These are phyloP conservation scores for Gymnogyps californianus DNA, from an alignment of 2,113 vertebrate genomes.

Conservation along the genomic window DNA sequence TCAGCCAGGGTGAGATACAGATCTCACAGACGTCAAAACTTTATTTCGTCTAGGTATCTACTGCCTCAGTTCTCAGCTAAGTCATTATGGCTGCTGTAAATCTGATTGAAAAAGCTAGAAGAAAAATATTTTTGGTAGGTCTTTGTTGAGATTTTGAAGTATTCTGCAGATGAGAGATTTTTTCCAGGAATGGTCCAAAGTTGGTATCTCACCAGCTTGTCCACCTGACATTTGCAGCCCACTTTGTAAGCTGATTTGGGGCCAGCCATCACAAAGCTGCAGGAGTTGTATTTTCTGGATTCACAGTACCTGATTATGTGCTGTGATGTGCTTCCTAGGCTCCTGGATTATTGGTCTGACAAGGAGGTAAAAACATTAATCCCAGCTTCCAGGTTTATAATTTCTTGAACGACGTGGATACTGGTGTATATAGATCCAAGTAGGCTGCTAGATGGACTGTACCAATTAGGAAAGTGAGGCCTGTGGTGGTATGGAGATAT, in stretches of 20 bases:
- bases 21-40: not conserved
- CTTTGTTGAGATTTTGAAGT: not conserved
- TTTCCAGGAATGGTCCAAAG: not conserved
- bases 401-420: not conserved
- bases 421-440: not conserved
- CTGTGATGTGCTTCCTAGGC: not conserved
- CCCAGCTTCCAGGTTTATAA: not conserved
- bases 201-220: not conserved
- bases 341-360: not conserved
- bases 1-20: not conserved
- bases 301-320: not conserved
- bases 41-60: not conserved
- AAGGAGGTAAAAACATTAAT: not conserved
- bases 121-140: not conserved
- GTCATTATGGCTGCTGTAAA: not conserved
- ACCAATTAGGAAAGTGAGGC: not conserved
- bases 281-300: not conserved
- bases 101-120: not conserved
- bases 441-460: not conserved
- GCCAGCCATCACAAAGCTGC: not conserved
- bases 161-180: not conserved
- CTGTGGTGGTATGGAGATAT: rapidly evolving
- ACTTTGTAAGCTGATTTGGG: not conserved
- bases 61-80: not conserved
- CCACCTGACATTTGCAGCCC: not conserved